Base-by-base conservation (phyloP, 2,888 invertebrate species). In the Augochlorella aurata region DNA sequence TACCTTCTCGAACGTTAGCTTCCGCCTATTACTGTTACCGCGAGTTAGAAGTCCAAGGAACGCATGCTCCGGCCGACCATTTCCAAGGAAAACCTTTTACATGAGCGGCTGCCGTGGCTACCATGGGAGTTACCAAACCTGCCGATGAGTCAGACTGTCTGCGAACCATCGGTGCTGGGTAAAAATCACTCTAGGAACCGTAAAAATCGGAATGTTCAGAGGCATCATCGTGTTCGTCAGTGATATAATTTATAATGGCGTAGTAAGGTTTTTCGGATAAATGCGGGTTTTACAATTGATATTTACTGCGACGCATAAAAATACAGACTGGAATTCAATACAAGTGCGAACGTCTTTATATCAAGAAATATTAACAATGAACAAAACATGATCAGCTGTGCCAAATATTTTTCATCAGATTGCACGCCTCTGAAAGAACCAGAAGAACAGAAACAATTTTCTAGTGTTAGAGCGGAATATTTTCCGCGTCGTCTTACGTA, bases 1-100 rank as follows among this genome's bases (percentile, higher is more conserved):
- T 82, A 79, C 79, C 82, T 85, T 83, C 80, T 80, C 76, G 77
- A 86, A 83, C 81, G 78, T 79, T 83, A 83, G 79, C 77, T 81
- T 77, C 63, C 77, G 65, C 74, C 81, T 82, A 85, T 85, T 85
- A 79, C 78, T 71, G 69, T 76, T 71, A 81, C 82, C 58, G 82
- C 71, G 61, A 29, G 74, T 24, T 71, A 10, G 50, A 79, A 47
- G 61, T 54, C 24, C 71, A 44, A 58, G 74, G 79, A 76, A 82
- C 91, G 90, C 91, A 66, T 67, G 21, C 38, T 18, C 38, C 18
- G 10, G 16, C 49, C 61, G 63, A n/a, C 70, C 45, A 78, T 68
- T 73, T 29, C 44, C 18, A 14, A 54, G 29, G 58, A 52, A 47
- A 49, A 71, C 52, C 65, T 78, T 76, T 45, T 49, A n/a, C 44